These are phyloP conservation scores for Channa striata DNA, from an alignment of 2,797 vertebrate genomes.

Conservation along the genomic window DNA sequence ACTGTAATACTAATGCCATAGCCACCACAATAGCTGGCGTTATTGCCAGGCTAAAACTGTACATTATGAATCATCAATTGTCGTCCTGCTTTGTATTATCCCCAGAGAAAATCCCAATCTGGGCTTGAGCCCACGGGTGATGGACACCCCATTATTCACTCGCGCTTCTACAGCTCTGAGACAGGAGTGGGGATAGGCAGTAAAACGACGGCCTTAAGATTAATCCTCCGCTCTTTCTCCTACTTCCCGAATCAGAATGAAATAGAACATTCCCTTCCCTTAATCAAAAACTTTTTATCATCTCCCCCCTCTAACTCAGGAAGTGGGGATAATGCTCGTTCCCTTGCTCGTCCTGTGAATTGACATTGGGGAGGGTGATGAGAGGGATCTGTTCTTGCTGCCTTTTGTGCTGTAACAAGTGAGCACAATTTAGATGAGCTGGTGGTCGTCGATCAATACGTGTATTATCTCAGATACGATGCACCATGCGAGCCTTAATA, in stretches of 20 bases:
- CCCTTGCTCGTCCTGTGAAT: slow-evolving; percentile 67
- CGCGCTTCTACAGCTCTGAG: slow-evolving; percentile 76
- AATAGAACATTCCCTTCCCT: slow-evolving; percentile 82
- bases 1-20: slow-evolving; percentile 74
- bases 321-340: slow-evolving; percentile 76
- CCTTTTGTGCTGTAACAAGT: slow-evolving; percentile 80
- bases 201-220: slow-evolving; percentile 87
- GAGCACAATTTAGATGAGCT: slow-evolving; percentile 71
- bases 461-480: slow-evolving; percentile 65
- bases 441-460: slow-evolving; percentile 65
- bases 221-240: slow-evolving; percentile 82
- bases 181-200: slow-evolving; percentile 82
- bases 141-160: slow-evolving; percentile 88
- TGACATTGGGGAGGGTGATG: slow-evolving; percentile 75
- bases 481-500: slow-evolving; percentile 59
- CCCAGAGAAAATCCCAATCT: slow-evolving; percentile 87
- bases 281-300: slow-evolving; percentile 88
- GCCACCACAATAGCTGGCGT: slow-evolving; percentile 74
- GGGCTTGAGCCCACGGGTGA: slow-evolving; percentile 84
- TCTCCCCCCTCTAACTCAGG: slow-evolving; percentile 56
- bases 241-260: slow-evolving; percentile 81
- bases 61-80: slow-evolving; percentile 89
- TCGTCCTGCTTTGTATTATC: slow-evolving; percentile 86
- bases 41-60: slow-evolving; percentile 83
- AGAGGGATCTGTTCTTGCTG: slow-evolving; percentile 71